Evolutionary conservation across 2,113 vertebrate genomes (phyloP).

Genomic region (Sigmodon hispidus): DNA sequence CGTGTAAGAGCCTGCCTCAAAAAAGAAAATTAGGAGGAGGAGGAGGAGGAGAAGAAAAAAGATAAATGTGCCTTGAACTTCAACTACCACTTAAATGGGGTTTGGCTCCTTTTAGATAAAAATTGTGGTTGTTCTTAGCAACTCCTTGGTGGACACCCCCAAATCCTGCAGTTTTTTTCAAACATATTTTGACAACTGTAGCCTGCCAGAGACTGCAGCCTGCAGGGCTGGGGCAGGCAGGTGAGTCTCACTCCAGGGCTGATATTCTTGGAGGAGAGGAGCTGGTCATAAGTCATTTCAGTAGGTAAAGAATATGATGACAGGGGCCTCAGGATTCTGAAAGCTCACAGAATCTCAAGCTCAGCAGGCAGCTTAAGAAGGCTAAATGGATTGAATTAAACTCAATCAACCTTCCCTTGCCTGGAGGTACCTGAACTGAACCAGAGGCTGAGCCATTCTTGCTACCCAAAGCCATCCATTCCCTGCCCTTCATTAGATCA

Average conservation of each 20-base stretch:
- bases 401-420: not conserved
- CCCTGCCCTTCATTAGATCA: not conserved
- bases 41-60: not conserved
- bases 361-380: not conserved
- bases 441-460: not conserved
- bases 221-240: not conserved
- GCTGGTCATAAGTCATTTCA: not conserved
- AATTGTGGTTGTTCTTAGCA: not conserved
- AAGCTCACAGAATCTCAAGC: not conserved
- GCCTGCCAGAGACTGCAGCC: not conserved
- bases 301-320: not conserved
- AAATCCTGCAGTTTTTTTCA: not conserved
- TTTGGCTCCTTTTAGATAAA: not conserved
- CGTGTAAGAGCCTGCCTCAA: not conserved
- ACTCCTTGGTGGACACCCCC: no score
- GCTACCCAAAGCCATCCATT: not conserved
- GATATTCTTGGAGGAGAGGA: not conserved
- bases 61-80: not conserved
- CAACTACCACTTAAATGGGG: not conserved
- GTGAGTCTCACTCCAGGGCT: not conserved
- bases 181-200: not conserved
- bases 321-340: not conserved
- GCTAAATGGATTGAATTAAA: constrained; percentile 47
- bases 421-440: constrained; percentile 13
- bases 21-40: not conserved